phyloP scores from a whole-genome alignment of 2,113 vertebrate genomes.

The Leptobrachium ailaonicum region DNA sequence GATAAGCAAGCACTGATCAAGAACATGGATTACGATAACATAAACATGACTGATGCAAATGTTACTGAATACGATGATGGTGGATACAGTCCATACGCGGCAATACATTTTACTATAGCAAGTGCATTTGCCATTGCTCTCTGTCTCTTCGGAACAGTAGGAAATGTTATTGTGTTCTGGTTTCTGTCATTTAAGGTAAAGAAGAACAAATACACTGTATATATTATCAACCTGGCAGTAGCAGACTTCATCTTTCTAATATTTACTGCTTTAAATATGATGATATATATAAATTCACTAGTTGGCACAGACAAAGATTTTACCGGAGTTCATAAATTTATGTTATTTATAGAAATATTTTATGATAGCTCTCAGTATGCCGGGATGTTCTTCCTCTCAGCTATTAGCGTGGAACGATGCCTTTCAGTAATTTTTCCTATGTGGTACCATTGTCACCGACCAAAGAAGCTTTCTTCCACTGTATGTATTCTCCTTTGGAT shows the following conservation, averaged over 20 bases:
- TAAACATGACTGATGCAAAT: neutral
- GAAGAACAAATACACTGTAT: constrained; percentile 27
- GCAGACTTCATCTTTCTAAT: constrained; percentile 16
- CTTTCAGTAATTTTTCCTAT: constrained; percentile 19
- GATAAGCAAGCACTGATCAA: neutral
- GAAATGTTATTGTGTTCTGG: constrained; percentile 32
- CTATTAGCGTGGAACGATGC: constrained; percentile 3
- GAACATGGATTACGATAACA: neutral
- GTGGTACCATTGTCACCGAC: constrained; percentile 7
- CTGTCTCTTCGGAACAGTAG: constrained; percentile 31
- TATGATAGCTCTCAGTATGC: constrained; percentile 3
- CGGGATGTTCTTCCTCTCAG: constrained; percentile 6
- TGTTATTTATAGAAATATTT: neutral
- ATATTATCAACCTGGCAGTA: constrained; percentile 40
- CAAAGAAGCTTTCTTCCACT: neutral
- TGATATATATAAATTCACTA: constrained; percentile 22
- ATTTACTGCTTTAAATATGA: neutral
- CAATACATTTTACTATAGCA: constrained; percentile 16
- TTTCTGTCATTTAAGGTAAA: constrained; percentile 24
- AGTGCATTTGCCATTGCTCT: neutral
- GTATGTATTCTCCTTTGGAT: neutral
- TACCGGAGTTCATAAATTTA: neutral
- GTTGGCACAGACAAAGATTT: neutral
- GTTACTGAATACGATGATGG: neutral
- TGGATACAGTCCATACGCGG: neutral